Percentiles rank a stretch among this genome's conserved stretches.
Conservation (phyloP, 92 coral and sea anemone genomes). For the Porites cylindrica region DNA sequence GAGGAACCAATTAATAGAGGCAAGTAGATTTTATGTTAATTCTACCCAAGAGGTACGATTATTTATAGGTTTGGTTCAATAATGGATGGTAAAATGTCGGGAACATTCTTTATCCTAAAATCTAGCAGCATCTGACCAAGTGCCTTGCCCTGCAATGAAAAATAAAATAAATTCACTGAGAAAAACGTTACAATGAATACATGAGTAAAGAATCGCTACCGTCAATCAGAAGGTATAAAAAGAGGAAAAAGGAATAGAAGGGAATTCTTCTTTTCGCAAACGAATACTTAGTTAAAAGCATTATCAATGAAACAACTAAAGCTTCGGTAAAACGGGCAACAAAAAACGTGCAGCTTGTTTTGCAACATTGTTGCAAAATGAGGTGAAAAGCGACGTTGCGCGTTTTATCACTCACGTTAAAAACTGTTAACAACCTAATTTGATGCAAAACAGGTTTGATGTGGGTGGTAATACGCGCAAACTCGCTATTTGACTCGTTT, state of each 20-base stretch:
- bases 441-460: no score
- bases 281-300: neutral
- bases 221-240: neutral
- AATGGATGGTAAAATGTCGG: slow-evolving; percentile 89
- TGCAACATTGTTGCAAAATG: no score
- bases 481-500: no score
- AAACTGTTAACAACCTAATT: no score
- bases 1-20: neutral
- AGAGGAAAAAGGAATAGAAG: neutral
- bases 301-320: neutral
- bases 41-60: neutral
- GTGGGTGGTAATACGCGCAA: no score
- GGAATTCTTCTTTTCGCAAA: neutral
- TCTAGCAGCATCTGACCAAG: slow-evolving; percentile 98
- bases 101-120: slow-evolving; percentile 97
- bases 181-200: no score
- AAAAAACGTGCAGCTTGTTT: no score
- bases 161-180: neutral
- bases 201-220: no score
- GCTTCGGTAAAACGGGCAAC: no score
- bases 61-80: slow-evolving; percentile 83
- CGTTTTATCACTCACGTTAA: no score
- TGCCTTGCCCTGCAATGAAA: slow-evolving; percentile 89
- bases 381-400: no score
- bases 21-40: neutral